A percentile compares a stretch with the other conserved stretches of the same genome.
Evolutionary conservation across 2,888 invertebrate genomes (phyloP).

Genomic region (Parascotia fuliginaria): DNA sequence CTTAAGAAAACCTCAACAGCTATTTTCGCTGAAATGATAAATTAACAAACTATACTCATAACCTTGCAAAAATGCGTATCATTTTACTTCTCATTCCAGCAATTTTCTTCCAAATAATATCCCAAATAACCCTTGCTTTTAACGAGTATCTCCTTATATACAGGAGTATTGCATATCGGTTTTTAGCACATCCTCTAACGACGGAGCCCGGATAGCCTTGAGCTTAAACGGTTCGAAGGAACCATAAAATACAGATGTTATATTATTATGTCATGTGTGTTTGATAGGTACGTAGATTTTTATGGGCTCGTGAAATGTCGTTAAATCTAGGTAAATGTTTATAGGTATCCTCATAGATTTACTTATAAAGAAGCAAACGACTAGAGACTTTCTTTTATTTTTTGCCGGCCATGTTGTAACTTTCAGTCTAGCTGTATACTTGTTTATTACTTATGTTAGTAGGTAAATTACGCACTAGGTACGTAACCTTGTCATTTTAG

Average conservation of each 20-base stretch:
- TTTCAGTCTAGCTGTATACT: no score
- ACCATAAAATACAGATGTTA: constrained; percentile 57
- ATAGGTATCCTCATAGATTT: not conserved
- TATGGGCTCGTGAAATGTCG: constrained; percentile 7
- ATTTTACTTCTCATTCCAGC: not conserved
- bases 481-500: no score
- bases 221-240: constrained; percentile 48
- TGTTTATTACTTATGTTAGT: no score
- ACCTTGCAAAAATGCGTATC: no score
- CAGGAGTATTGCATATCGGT: constrained; percentile 50
- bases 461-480: no score
- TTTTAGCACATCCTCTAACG: constrained; percentile 56
- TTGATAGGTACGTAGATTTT: constrained; percentile 9
- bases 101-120: not conserved
- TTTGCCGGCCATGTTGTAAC: no score
- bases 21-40: no score
- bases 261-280: constrained; percentile 32
- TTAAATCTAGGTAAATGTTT: constrained; percentile 8
- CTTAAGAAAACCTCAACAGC: no score
- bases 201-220: constrained; percentile 58
- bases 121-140: not conserved
- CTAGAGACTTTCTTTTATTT: no score
- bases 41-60: no score
- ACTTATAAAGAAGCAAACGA: no score
- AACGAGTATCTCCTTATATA: constrained; percentile 1